Evolutionary conservation across 2,113 vertebrate species (phyloP).

Genomic region (Anseranas semipalmata): DNA sequence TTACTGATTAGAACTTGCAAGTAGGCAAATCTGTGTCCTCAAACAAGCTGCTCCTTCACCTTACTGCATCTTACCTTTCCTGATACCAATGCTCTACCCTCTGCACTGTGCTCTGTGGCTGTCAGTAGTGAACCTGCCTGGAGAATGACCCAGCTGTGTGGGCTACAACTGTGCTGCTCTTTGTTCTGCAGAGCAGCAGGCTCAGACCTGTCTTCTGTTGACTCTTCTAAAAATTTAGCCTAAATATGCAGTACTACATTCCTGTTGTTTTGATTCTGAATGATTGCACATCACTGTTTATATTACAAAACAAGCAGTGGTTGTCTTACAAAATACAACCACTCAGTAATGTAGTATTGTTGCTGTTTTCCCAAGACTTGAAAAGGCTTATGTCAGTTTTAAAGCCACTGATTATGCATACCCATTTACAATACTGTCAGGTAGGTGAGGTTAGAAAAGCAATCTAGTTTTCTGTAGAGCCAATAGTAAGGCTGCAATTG

Average conservation of each 20-base stretch:
- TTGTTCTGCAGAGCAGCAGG: background rate
- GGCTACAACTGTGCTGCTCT: background rate
- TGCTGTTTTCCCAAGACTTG: background rate
- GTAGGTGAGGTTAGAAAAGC: background rate
- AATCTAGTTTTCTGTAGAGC: background rate
- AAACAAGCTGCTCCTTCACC: background rate
- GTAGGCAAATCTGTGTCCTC: background rate
- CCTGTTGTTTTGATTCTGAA: background rate
- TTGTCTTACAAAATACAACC: background rate
- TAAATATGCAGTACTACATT: background rate
- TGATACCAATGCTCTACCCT: background rate
- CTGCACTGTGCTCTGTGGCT: background rate
- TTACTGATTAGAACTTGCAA: background rate
- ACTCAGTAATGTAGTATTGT: rapidly evolving
- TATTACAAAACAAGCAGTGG: no score
- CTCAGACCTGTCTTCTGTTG: rapidly evolving
- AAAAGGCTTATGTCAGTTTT: background rate
- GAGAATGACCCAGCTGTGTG: background rate
- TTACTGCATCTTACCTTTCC: background rate
- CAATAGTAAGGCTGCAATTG: background rate
- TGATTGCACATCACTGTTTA: rapidly evolving
- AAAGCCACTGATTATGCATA: background rate
- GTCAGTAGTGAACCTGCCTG: background rate
- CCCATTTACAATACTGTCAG: background rate
- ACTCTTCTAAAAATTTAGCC: background rate